phyloP scores from a whole-genome alignment of 2,888 invertebrate genomes.

The Seira musarum region DNA sequence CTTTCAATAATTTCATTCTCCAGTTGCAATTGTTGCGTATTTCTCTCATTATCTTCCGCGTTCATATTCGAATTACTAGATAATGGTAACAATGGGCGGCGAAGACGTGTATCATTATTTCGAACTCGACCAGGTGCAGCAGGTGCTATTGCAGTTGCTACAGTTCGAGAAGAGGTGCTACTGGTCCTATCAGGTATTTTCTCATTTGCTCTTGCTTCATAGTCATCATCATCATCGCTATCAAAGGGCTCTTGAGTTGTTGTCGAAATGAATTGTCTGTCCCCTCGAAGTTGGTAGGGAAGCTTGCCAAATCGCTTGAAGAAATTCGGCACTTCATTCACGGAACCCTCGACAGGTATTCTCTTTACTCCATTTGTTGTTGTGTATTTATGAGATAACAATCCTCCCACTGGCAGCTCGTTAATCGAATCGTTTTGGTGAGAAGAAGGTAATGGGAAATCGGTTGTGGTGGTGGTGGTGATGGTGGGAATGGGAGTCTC shows the following conservation, averaged over 20 bases:
- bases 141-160: neutral
- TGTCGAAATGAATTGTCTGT: constrained; percentile 2
- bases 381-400: neutral
- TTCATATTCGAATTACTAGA: too few species aligned
- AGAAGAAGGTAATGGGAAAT: constrained; percentile 11
- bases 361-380: constrained; percentile 25
- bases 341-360: constrained; percentile 42
- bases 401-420: constrained; percentile 30
- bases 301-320: constrained; percentile 47
- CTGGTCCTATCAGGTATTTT: neutral
- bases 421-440: constrained; percentile 31
- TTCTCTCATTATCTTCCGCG: constrained; percentile 13
- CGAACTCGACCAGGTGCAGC: neutral
- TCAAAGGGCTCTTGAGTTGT: neutral
- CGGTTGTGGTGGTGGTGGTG: constrained; percentile 4
- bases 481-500: neutral
- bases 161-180: neutral
- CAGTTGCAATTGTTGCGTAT: constrained; percentile 22
- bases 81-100: neutral
- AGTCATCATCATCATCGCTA: neutral
- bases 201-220: too few species aligned
- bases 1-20: constrained; percentile 47
- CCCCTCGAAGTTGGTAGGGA: constrained; percentile 29
- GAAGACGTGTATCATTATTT: neutral
- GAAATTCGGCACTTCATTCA: constrained; percentile 42